Base-by-base conservation (phyloP, 2,113 vertebrate genomes). In the Anarhynchus alexandrinus region DNA sequence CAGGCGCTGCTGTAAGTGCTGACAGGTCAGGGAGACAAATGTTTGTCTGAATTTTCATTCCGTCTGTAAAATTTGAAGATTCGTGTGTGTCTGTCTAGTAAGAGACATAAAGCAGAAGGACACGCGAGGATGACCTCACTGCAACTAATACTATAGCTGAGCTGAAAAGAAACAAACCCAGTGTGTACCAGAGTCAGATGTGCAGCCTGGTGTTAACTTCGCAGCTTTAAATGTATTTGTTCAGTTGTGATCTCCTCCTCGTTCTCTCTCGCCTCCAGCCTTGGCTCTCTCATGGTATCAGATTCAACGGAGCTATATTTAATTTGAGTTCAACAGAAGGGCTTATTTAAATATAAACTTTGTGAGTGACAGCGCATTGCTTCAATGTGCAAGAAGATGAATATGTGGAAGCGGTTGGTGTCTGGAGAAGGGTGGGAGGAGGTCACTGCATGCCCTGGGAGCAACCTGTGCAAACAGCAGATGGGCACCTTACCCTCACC, bases 331-430 rank as follows among this genome's bases (percentile, higher is more conserved):
- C 94, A 96, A 15, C 95, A 95, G 88, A 94, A 96, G 96, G 93
- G 61, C 92, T 95, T 91, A 90, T 97, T 96, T 95, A 96, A 97
- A 96, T 95, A 96, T 83, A 91, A 95, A 82, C 76, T 57, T 74
- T n/a, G 88, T 76, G 88, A 95, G 74, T 90, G 92, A 83, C 93
- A 77, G 94, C 1, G 0, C 86, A 16, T 64, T 90, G 92, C 92
- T 86, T 94, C 93, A 61, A 15, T 59, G 6, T 30, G 64, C 78
- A 16, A 8, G 40, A 16, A 73, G 78, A 82, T 77, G 62, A 88
- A 55, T 40, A 82, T 29, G 14, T 87, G 92, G 89, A 58, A 92
- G 71, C 0, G 64, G 84, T 76, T 90, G 97, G 52, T 78, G 91
- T 88, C 79, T 89, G 94, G 54, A 67, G 81, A 76, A 47, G 66